These are phyloP conservation scores for Malaclemys terrapin DNA, from an alignment of 2,113 vertebrate genomes.

Conservation along the genomic window DNA sequence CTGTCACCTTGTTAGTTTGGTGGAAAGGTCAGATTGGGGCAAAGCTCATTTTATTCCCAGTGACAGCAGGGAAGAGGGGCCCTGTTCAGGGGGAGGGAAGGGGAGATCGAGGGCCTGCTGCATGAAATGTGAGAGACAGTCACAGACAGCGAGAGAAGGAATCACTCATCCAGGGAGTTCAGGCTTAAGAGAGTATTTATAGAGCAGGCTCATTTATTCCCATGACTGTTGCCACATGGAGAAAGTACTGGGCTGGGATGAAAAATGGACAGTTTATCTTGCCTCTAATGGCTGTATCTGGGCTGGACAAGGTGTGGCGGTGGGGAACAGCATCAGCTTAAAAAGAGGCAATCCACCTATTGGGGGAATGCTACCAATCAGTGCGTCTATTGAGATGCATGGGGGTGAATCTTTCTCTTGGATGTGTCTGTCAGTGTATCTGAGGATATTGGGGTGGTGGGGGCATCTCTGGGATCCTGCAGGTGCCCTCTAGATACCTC, in stretches of 20 bases:
- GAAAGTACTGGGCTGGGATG: accelerated
- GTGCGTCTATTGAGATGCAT: neutral
- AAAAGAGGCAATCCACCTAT: neutral
- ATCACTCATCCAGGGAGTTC: neutral
- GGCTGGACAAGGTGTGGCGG: neutral
- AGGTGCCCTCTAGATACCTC: neutral
- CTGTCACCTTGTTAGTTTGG: neutral
- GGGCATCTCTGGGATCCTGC: neutral
- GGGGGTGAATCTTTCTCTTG: neutral
- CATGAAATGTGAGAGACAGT: neutral
- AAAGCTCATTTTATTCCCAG: neutral
- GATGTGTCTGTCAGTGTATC: neutral
- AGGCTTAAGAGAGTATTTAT: neutral
- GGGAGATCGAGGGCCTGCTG: neutral
- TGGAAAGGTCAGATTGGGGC: neutral
- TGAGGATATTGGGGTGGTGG: neutral
- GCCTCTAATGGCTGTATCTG: neutral
- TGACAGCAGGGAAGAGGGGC: neutral
- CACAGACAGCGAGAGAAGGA: neutral
- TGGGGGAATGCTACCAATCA: neutral
- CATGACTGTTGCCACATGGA: accelerated
- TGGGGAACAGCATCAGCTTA: neutral
- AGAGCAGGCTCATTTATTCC: neutral
- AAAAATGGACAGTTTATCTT: neutral
- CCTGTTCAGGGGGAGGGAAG: neutral